Conservation (phyloP, 53 echinoderm and acorn worm genomes). For the Hippasteria phrygiana region DNA sequence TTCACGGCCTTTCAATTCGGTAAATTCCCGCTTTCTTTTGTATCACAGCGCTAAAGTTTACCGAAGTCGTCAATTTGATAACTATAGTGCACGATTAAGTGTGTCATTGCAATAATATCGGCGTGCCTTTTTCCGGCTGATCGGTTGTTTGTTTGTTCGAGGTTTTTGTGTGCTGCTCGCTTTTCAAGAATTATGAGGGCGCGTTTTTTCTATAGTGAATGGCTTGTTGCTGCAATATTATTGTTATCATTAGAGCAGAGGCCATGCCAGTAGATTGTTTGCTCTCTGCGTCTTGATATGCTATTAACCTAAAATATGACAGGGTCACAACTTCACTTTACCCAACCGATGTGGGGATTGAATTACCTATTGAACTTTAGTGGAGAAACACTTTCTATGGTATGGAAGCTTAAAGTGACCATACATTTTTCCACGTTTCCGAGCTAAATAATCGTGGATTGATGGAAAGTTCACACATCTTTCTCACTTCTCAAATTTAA, state of each 20-base stretch:
- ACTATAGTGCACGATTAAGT: too few relatives aligned
- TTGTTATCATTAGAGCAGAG: background rate
- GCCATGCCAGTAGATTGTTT: background rate
- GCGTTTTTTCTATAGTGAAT: background rate
- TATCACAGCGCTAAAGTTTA: slow-evolving; percentile 1
- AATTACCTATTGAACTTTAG: background rate
- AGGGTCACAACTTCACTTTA: background rate
- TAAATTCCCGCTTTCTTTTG: background rate
- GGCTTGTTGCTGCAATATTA: background rate
- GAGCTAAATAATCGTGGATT: too few relatives aligned
- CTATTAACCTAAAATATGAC: background rate
- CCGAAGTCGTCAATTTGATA: background rate
- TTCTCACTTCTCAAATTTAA: too few relatives aligned
- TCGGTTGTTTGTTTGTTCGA: background rate
- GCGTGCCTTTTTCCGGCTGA: background rate
- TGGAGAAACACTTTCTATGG: too few relatives aligned
- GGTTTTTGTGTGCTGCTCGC: background rate
- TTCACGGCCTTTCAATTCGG: slow-evolving; percentile 6
- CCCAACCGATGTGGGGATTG: background rate
- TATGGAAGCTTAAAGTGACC: too few relatives aligned
- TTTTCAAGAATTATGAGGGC: background rate
- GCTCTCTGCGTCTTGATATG: background rate
- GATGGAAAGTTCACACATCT: too few relatives aligned
- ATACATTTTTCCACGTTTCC: too few relatives aligned
- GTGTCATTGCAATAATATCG: slow-evolving; percentile 1